These are phyloP conservation scores for Pandemis corylana DNA, from an alignment of 2,888 invertebrate species.

Conservation along the genomic window DNA sequence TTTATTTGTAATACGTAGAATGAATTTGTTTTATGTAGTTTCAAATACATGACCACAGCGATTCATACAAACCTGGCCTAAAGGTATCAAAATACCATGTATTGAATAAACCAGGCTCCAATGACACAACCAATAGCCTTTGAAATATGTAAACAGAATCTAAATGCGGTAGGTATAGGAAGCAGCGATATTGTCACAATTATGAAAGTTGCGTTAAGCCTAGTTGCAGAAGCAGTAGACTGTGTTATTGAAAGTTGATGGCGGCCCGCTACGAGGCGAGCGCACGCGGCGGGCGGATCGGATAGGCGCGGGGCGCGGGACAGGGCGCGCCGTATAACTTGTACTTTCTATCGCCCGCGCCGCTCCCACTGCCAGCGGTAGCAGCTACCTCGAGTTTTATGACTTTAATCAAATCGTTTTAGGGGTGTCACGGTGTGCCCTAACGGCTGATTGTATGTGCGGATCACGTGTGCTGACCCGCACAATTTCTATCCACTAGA, in stretches of 20 bases:
- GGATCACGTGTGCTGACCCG: constrained; percentile 72
- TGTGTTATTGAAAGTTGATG: constrained; percentile 81
- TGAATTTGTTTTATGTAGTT: too few species aligned
- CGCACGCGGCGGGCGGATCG: constrained; percentile 60
- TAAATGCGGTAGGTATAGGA: not conserved
- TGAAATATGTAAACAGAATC: not conserved
- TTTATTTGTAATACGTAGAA: too few species aligned
- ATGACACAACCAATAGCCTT: not conserved
- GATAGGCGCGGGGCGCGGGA: constrained; percentile 46
- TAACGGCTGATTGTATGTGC: constrained; percentile 74
- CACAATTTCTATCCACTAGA: constrained; percentile 55
- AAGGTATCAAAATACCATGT: not conserved
- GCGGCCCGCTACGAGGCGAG: constrained; percentile 57
- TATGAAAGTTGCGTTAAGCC: constrained; percentile 69
- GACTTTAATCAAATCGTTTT: constrained; percentile 82
- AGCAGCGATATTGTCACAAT: constrained; percentile 14
- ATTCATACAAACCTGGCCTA: too few species aligned
- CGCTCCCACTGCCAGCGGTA: constrained; percentile 46
- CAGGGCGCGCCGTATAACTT: constrained; percentile 64
- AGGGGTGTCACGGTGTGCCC: constrained; percentile 72
- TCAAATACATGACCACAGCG: too few species aligned
- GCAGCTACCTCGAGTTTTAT: constrained; percentile 72
- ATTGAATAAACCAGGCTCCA: not conserved
- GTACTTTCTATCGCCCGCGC: constrained; percentile 61
- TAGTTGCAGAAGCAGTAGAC: constrained; percentile 74